phyloP scores from a whole-genome alignment of 2,888 invertebrate species.

The Melinaea marsaeus region DNA sequence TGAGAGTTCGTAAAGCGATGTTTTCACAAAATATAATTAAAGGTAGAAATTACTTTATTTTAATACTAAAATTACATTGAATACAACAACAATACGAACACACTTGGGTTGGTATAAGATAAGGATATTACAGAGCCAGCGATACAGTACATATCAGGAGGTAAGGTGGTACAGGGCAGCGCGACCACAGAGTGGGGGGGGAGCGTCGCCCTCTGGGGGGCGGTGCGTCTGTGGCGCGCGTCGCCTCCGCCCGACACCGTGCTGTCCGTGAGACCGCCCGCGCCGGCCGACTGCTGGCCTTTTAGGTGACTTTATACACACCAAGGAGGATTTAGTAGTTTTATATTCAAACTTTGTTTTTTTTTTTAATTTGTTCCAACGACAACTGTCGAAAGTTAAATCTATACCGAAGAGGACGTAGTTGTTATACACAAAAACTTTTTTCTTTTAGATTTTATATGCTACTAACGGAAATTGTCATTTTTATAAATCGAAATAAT shows the following conservation, averaged over 20 bases:
- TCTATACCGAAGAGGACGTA: too few species aligned
- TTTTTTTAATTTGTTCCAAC: too few species aligned
- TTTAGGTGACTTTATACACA: constrained; percentile 47
- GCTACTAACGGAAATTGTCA: too few species aligned
- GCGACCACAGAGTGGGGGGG: constrained; percentile 59
- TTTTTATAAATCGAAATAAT: too few species aligned
- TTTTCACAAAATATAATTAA: constrained; percentile 20
- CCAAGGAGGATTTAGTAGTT: too few species aligned
- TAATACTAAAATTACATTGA: constrained; percentile 4
- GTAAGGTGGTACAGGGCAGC: constrained; percentile 41
- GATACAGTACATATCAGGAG: constrained; percentile 29
- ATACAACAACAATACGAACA: background rate
- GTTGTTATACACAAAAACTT: too few species aligned
- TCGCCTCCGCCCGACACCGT: constrained; percentile 60
- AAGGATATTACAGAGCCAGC: background rate
- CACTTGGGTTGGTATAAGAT: too few species aligned
- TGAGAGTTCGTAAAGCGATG: constrained; percentile 29
- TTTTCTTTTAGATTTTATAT: too few species aligned
- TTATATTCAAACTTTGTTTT: too few species aligned
- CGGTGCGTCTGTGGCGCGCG: constrained; percentile 61
- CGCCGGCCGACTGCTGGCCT: constrained; percentile 69
- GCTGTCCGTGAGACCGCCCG: constrained; percentile 55
- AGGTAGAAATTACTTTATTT: constrained; percentile 15
- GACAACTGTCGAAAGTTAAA: too few species aligned
- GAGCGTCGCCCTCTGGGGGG: constrained; percentile 60